A percentile compares a stretch with the other conserved stretches of the same genome.
phyloP scores from a whole-genome alignment of 2,888 invertebrate genomes.

The Synergus itoensis region DNA sequence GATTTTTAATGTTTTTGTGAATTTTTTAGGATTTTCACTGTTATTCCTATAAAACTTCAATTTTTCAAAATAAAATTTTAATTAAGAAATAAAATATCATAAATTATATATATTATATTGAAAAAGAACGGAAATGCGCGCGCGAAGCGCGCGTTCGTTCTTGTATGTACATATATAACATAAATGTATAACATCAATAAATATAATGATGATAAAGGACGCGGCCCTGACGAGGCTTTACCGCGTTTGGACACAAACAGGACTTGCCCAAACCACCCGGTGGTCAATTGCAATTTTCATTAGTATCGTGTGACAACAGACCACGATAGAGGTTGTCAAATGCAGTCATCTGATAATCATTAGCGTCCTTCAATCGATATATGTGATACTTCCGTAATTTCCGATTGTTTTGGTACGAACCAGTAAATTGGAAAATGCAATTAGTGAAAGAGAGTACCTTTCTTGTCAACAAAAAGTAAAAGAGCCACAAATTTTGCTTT shows the following conservation, averaged over 20 bases:
- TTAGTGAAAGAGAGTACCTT: background rate
- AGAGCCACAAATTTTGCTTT: background rate
- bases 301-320: constrained; percentile 38
- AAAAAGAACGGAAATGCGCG: too few species aligned
- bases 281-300: constrained; percentile 41
- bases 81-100: too few species aligned
- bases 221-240: constrained; percentile 1
- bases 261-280: constrained; percentile 26
- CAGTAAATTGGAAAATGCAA: constrained; percentile 3
- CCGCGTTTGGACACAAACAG: constrained; percentile 18
- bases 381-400: constrained; percentile 15
- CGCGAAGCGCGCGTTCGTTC: too few species aligned
- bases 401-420: background rate
- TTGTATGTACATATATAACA: too few species aligned
- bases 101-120: too few species aligned
- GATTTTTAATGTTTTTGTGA: too few species aligned
- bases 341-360: constrained; percentile 37
- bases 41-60: too few species aligned
- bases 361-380: background rate
- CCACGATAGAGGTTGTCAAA: constrained; percentile 32
- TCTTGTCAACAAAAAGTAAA: background rate
- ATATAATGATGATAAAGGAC: background rate
- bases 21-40: too few species aligned
- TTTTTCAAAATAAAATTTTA: too few species aligned
- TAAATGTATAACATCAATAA: too few species aligned